A percentile compares a stretch with the other conserved stretches of the same genome.
These are phyloP conservation scores for Tetramorium bicarinatum DNA, from an alignment of 2,888 invertebrate genomes.

Conservation along the genomic window DNA sequence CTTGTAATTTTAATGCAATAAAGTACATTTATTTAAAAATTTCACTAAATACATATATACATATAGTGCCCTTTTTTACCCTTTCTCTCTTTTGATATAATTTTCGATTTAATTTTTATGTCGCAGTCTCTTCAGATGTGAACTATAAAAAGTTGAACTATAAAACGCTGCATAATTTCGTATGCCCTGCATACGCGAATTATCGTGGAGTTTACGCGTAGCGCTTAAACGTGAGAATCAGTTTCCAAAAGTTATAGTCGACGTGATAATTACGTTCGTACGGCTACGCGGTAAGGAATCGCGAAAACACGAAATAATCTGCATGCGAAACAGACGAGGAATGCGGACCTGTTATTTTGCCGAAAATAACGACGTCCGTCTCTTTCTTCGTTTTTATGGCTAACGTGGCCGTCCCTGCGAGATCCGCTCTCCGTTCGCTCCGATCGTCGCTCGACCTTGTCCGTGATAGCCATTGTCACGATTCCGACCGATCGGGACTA, in stretches of 20 bases:
- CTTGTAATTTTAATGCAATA: neutral
- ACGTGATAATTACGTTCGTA: slow-evolving; percentile 19
- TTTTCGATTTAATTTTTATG: neutral
- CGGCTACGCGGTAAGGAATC: neutral
- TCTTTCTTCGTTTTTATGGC: slow-evolving; percentile 2
- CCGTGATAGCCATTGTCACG: slow-evolving; percentile 67
- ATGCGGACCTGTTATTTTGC: slow-evolving; percentile 10
- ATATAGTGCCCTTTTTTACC: neutral
- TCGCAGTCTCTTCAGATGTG: neutral
- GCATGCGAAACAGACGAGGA: neutral
- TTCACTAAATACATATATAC: neutral
- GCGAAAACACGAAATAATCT: slow-evolving; percentile 23
- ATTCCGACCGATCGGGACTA: slow-evolving; percentile 55
- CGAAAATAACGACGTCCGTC: neutral
- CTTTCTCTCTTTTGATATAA: neutral
- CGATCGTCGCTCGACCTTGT: slow-evolving; percentile 65
- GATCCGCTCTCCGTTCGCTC: slow-evolving; percentile 46
- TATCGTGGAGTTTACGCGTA: neutral
- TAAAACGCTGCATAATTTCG: neutral
- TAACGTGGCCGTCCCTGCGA: neutral
- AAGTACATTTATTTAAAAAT: neutral
- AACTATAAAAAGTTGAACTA: slow-evolving; percentile 17
- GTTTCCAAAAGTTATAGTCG: slow-evolving; percentile 9
- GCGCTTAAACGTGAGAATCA: neutral
- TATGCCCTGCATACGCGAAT: neutral